Base-by-base conservation (phyloP, 1,140 invertebrate genomes). In the Temnothorax nylanderi region DNA sequence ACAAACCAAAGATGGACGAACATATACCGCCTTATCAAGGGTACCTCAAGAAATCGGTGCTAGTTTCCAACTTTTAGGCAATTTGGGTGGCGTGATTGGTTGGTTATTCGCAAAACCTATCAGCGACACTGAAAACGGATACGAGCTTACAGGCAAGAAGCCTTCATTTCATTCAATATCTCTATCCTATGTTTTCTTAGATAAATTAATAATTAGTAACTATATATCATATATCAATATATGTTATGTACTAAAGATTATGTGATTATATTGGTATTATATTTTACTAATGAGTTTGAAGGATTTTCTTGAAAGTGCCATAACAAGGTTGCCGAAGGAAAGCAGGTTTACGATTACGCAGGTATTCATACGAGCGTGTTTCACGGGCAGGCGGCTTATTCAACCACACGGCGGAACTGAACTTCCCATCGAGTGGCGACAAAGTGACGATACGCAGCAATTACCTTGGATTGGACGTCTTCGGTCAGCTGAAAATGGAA, bases 91-190 rank as follows among this genome's bases (percentile, higher is more conserved):
- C 26, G 96, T 98, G 0, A 97, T 99, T 69, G 98, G 98, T 11
- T 99, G 98, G 98, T 94, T 99, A 0, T 99, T 99, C 94, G 98
- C 99, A 7, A 97, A 97, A 91, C 97, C 97, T 1, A 95, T 97
- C 32, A 96, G 96, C 4, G 95, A 96, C 11, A 97, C 97, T 0
- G 96, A 96, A 49, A 99, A 99, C 95, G 99, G 99, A 56, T 99
- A 98, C 93, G 97, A 98, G 94, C 93, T 98, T 4, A 97, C 97
- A 89, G 97, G 97, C 97, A 93, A 92, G 89, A 86, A 67, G 26
- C 54, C 26, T 18, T 60, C 13, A 76, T 58, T 16, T 16, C 0
- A n/a, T 56, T 41, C 1, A 54, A 34, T 4, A 21, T 67, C 3
- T 71, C 7, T 47, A 16, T 18, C 10, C 5, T 67, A 0, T 41